phyloP scores from a whole-genome alignment of 2,888 invertebrate genomes.

The Nipponacmea schrenckii region DNA sequence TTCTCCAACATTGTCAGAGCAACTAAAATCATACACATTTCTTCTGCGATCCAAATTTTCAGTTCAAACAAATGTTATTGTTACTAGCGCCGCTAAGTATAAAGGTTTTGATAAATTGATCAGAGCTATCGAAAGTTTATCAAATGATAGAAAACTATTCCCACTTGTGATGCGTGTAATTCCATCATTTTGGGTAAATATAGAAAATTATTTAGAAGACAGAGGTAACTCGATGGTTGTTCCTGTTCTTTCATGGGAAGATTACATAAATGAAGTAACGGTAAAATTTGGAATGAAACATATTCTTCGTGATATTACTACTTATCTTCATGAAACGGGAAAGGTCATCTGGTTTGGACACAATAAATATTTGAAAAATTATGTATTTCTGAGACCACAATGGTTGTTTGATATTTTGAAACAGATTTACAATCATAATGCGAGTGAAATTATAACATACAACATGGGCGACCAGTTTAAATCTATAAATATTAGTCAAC shows the following conservation, averaged over 20 bases:
- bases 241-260: conserved; percentile 58
- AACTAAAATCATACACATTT: conserved; percentile 56
- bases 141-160: conserved; percentile 52
- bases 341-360: conserved; percentile 58
- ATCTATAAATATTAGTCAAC: conserved; percentile 34
- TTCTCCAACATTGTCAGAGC: conserved; percentile 60
- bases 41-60: conserved; percentile 55
- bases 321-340: conserved; percentile 64
- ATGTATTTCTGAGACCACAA: conserved; percentile 59
- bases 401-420: conserved; percentile 62
- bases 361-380: conserved; percentile 44
- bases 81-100: conserved; percentile 51
- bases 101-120: conserved; percentile 53
- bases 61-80: conserved; percentile 55
- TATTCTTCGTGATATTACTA: conserved; percentile 55
- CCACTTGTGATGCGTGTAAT: conserved; percentile 58
- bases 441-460: conserved; percentile 42
- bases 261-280: conserved; percentile 53
- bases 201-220: conserved; percentile 60
- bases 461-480: conserved; percentile 55
- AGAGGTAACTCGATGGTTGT: conserved; percentile 55
- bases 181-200: conserved; percentile 65
- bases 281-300: conserved; percentile 63
- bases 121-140: conserved; percentile 52
- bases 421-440: conserved; percentile 55